A percentile compares a stretch with the other conserved stretches of the same genome.
Evolutionary conservation across 2,797 vertebrate species (phyloP).

Genomic region (Spinus olivaceus): DNA sequence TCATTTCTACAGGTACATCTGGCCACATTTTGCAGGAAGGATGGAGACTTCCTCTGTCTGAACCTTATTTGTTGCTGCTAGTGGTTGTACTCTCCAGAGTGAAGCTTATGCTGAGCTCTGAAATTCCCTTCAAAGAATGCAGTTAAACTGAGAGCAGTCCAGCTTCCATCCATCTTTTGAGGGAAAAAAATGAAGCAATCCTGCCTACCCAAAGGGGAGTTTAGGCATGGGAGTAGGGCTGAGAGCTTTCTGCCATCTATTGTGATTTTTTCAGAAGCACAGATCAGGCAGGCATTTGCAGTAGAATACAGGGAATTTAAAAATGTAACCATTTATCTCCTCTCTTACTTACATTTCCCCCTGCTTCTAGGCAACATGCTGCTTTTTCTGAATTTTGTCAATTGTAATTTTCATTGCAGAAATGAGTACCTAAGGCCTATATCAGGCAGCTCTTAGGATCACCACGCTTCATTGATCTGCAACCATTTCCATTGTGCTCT

Average conservation of each 20-base stretch:
- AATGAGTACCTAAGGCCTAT: not conserved
- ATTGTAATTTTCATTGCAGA: not conserved
- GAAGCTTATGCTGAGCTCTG: not conserved
- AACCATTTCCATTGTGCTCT: not conserved
- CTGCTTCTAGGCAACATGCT: not conserved
- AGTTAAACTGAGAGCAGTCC: not conserved
- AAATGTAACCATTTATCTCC: not conserved
- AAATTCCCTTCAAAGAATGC: not conserved
- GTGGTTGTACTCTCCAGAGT: not conserved
- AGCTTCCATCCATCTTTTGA: not conserved
- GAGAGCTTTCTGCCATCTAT: accelerated
- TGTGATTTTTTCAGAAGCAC: not conserved
- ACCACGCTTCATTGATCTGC: accelerated
- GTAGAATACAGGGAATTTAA: not conserved
- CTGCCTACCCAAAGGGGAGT: not conserved
- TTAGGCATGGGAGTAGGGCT: not conserved
- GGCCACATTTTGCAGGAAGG: not conserved
- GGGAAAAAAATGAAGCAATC: not conserved
- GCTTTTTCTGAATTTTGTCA: not conserved
- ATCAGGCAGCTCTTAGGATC: not conserved
- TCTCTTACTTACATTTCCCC: not conserved
- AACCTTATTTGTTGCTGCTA: not conserved
- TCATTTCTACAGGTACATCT: not conserved
- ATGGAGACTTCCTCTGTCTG: not conserved
- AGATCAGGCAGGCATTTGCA: not conserved